phyloP scores from a whole-genome alignment of 2,888 invertebrate genomes.

The Trichogramma evanescens region DNA sequence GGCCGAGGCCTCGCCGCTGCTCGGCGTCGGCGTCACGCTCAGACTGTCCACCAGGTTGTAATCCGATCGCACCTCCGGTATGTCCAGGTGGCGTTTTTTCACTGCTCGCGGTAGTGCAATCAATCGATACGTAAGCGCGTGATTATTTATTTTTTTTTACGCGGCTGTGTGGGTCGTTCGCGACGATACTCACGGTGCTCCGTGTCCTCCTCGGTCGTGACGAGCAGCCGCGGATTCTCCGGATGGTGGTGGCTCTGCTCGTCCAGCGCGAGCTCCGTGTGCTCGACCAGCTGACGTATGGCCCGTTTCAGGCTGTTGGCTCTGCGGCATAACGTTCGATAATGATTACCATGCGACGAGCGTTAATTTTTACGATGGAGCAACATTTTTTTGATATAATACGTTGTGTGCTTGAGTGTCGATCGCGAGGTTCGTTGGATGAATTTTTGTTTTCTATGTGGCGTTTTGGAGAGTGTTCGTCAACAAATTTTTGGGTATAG shows the following conservation, averaged over 20 bases:
- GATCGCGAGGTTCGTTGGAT: too few species aligned
- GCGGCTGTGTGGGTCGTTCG: constrained; percentile 1
- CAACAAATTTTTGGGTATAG: too few species aligned
- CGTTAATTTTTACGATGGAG: not conserved
- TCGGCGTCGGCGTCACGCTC: constrained; percentile 43
- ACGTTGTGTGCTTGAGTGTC: too few species aligned
- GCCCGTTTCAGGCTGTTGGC: constrained; percentile 81
- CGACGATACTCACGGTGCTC: constrained; percentile 31
- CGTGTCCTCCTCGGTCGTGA: constrained; percentile 34
- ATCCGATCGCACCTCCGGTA: constrained; percentile 26
- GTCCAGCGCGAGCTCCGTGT: constrained; percentile 67
- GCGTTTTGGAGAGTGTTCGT: too few species aligned
- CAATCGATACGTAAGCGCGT: not conserved
- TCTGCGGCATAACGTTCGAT: constrained; percentile 49
- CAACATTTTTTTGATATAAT: not conserved
- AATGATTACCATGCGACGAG: not conserved
- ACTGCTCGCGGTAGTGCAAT: constrained; percentile 16
- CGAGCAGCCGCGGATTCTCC: constrained; percentile 11
- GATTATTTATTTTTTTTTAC: not conserved
- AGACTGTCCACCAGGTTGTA: constrained; percentile 29
- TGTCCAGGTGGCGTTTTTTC: constrained; percentile 29
- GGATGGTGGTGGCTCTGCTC: constrained; percentile 45
- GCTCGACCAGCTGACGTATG: constrained; percentile 71
- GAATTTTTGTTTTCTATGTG: too few species aligned
- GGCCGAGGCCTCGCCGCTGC: constrained; percentile 47